Conservation (phyloP, 2,888 invertebrate genomes). For the Ochropleura leucogaster region DNA sequence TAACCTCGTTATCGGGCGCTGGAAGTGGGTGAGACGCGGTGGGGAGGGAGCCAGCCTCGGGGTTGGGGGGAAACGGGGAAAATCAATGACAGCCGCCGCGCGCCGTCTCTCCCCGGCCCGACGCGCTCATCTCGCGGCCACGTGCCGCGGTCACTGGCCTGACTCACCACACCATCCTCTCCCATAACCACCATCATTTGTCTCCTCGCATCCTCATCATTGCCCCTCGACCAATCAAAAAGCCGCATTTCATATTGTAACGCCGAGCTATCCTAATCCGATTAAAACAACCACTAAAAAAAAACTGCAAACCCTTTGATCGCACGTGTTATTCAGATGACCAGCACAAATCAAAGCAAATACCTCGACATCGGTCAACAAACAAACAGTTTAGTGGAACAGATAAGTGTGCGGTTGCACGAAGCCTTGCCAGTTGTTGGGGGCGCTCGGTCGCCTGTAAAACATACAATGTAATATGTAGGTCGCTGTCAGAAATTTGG, state of each 20-base stretch:
- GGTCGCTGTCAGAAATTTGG: conserved; percentile 89
- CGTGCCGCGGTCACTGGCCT: conserved; percentile 90
- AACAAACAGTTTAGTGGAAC: conserved; percentile 70
- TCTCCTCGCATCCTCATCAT: conserved; percentile 54
- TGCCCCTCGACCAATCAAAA: conserved; percentile 39
- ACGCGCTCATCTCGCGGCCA: conserved; percentile 90
- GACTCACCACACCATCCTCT: conserved; percentile 77
- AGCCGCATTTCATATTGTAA: conserved; percentile 12
- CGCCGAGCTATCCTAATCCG: neutral
- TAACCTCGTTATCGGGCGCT: conserved; percentile 91
- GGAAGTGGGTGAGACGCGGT: conserved; percentile 90
- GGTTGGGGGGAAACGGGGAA: conserved; percentile 86
- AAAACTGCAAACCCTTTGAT: neutral
- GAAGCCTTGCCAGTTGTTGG: conserved; percentile 76
- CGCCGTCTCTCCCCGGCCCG: conserved; percentile 89
- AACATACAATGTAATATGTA: conserved; percentile 85
- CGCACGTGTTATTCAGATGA: conserved; percentile 47
- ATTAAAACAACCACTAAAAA: conserved; percentile 17
- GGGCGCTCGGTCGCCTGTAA: conserved; percentile 80
- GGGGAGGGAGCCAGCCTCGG: conserved; percentile 83
- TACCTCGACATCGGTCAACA: conserved; percentile 71
- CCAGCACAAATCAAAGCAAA: conserved; percentile 49
- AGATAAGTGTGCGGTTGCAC: conserved; percentile 72
- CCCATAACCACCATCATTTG: conserved; percentile 68
- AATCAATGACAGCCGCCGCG: conserved; percentile 91